Conservation (phyloP, 1,140 invertebrate species). For the Drosophila nasuta region DNA sequence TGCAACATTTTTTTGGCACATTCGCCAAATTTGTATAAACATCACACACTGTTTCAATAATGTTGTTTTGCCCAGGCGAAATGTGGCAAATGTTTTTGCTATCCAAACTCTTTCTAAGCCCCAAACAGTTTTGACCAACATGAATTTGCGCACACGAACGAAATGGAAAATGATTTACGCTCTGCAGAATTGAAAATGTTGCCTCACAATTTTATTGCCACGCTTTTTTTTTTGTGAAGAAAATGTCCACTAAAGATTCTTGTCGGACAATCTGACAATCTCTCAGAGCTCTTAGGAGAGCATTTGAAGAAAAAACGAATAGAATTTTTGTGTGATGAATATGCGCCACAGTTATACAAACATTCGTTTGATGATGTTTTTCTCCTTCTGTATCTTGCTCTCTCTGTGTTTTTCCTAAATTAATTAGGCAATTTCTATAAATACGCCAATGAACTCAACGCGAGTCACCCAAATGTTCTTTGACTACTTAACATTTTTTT, state of each 20-base stretch:
- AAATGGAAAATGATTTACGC: conserved; percentile 35
- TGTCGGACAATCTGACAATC: conserved; percentile 3
- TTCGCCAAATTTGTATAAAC: conserved; percentile 62
- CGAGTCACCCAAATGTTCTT: conserved; percentile 59
- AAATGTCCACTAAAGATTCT: conserved; percentile 46
- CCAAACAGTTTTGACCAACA: conserved; percentile 29
- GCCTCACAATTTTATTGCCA: conserved; percentile 16
- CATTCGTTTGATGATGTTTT: conserved; percentile 57
- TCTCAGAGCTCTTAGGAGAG: not conserved
- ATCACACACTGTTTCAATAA: conserved; percentile 30
- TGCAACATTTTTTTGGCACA: conserved; percentile 62
- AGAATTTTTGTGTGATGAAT: conserved; percentile 66
- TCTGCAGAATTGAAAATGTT: conserved; percentile 21
- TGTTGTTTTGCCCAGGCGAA: conserved; percentile 34
- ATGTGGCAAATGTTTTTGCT: conserved; percentile 43
- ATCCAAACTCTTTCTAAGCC: conserved; percentile 33
- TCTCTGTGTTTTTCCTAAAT: conserved; percentile 68
- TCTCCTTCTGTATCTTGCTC: conserved; percentile 3
- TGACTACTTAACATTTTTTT: conserved; percentile 62
- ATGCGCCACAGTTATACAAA: conserved; percentile 51
- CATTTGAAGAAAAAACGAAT: conserved; percentile 44
- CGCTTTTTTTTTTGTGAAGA: conserved; percentile 19
- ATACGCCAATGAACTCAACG: conserved; percentile 78
- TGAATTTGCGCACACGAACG: conserved; percentile 3
- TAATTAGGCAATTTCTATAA: conserved; percentile 84